Conservation (phyloP, 1,140 invertebrate genomes). For the Drosophila guanche region DNA sequence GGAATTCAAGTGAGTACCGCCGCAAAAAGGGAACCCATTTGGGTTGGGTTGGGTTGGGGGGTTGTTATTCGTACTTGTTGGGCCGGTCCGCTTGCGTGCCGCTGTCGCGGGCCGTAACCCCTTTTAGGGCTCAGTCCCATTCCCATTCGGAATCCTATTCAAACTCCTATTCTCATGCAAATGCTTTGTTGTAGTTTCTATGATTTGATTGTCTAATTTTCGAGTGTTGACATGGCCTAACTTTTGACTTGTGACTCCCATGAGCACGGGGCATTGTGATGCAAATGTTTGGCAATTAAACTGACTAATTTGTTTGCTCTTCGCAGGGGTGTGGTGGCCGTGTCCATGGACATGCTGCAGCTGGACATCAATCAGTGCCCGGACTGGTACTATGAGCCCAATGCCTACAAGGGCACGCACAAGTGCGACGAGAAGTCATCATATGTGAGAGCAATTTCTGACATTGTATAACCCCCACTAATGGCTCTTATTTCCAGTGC, state of each 20-base stretch:
- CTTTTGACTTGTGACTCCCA: constrained; percentile 61
- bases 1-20: constrained; percentile 95
- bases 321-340: constrained; percentile 94
- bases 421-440: constrained; percentile 96
- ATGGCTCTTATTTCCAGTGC: constrained; percentile 88
- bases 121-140: constrained; percentile 52
- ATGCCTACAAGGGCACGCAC: constrained; percentile 97
- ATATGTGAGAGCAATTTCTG: constrained; percentile 90
- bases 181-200: constrained; percentile 36
- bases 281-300: constrained; percentile 72
- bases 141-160: constrained; percentile 26
- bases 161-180: constrained; percentile 58
- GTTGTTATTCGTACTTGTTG: constrained; percentile 31
- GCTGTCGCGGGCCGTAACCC: constrained; percentile 61
- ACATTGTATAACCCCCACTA: neutral
- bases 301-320: constrained; percentile 75
- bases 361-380: constrained; percentile 98
- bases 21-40: constrained; percentile 11
- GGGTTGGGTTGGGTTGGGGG: constrained; percentile 17
- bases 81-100: constrained; percentile 67
- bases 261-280: constrained; percentile 53
- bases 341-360: constrained; percentile 94
- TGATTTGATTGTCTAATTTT: constrained; percentile 74
- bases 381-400: constrained; percentile 93
- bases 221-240: constrained; percentile 68